Conservation (phyloP, 2,888 invertebrate species). For the Pantelozetes paolii region DNA sequence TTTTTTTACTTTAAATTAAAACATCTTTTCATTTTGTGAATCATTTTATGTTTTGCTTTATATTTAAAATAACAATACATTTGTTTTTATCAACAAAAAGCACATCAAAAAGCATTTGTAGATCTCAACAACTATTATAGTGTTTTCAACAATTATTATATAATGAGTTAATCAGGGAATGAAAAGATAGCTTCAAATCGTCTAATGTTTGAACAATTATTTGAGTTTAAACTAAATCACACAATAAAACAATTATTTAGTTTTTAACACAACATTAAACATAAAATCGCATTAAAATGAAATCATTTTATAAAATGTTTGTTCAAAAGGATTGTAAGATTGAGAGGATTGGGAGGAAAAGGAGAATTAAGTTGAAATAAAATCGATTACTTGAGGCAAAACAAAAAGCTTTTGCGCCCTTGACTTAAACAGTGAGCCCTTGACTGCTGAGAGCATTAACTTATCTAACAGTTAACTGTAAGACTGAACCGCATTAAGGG, state of each 20-base stretch:
- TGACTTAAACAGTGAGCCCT: neutral
- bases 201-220: constrained; percentile 14
- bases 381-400: neutral
- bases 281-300: too few relatives aligned
- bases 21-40: neutral
- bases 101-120: too few relatives aligned
- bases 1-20: neutral
- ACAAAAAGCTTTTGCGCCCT: neutral
- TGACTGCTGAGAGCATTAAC: constrained; percentile 11
- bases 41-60: too few relatives aligned
- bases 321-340: too few relatives aligned
- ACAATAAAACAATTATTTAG: neutral
- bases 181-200: neutral
- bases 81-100: too few relatives aligned
- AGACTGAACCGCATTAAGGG: neutral
- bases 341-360: too few relatives aligned
- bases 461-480: neutral
- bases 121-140: too few relatives aligned
- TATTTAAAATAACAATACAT: too few relatives aligned
- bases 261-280: constrained; percentile 3
- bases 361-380: neutral
- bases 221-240: constrained; percentile 3
- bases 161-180: constrained; percentile 1
- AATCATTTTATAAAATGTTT: too few relatives aligned
- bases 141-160: neutral